These are phyloP conservation scores for Lathamus discolor DNA, from an alignment of 2,113 vertebrate species.

Conservation along the genomic window DNA sequence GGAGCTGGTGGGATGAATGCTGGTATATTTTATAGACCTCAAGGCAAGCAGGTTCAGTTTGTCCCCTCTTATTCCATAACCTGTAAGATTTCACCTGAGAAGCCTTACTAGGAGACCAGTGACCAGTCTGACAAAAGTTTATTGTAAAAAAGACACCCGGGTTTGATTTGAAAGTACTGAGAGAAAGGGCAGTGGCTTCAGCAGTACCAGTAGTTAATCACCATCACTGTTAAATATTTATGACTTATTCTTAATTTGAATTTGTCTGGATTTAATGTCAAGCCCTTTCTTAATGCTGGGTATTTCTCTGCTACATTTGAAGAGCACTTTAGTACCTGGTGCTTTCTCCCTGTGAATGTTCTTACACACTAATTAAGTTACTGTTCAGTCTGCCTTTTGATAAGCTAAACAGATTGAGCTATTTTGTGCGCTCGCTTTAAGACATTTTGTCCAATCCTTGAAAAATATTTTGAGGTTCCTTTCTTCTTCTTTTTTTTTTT, in stretches of 20 bases:
- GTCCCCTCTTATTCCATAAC: background rate
- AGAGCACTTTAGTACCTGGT: background rate
- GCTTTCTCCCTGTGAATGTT: background rate
- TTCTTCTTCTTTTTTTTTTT: background rate
- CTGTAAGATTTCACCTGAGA: background rate
- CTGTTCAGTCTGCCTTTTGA: background rate
- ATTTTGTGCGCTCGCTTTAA: background rate
- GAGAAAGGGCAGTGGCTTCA: background rate
- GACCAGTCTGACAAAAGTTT: background rate
- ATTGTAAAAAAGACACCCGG: background rate
- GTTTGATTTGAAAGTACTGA: background rate
- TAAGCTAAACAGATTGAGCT: background rate
- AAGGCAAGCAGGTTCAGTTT: background rate
- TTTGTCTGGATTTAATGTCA: background rate
- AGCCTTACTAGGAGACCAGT: background rate
- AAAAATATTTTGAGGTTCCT: background rate
- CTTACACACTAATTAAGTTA: background rate
- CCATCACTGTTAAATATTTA: background rate
- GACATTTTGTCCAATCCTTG: background rate
- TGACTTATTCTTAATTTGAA: background rate
- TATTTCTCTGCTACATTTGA: background rate
- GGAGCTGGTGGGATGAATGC: background rate
- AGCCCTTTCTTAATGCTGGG: background rate
- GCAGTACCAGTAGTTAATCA: background rate
- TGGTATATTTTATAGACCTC: background rate